These are phyloP conservation scores for Halisarca cf. caerulea DNA, from an alignment of 37 sponge, comb jelly and placozoan genomes.

Conservation along the genomic window DNA sequence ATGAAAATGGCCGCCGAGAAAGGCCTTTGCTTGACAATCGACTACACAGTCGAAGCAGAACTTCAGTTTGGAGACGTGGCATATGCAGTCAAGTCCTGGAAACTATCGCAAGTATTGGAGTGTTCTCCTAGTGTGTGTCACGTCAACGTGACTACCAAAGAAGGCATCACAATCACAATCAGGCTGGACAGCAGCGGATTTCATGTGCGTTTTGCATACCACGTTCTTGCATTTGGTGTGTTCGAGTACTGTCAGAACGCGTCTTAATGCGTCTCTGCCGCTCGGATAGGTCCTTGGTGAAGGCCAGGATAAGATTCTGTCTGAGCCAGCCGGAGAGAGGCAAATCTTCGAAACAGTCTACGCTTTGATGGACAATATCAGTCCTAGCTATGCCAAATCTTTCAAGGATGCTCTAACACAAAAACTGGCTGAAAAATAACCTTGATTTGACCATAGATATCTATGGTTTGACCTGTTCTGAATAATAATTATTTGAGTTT, in stretches of 20 bases:
- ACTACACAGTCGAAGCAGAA: neutral
- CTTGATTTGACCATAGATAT: no score
- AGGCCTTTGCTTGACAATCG: no score
- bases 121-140: neutral
- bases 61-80: neutral
- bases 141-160: neutral
- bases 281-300: neutral
- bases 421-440: slow-evolving; percentile 1
- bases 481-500: no score
- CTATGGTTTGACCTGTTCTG: no score
- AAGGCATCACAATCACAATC: neutral
- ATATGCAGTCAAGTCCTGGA: neutral
- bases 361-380: slow-evolving; percentile 47
- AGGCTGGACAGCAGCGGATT: neutral
- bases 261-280: neutral
- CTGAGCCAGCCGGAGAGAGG: neutral
- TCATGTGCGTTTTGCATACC: neutral
- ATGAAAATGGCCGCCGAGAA: no score
- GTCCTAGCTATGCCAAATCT: slow-evolving; percentile 34
- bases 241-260: neutral
- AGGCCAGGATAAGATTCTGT: neutral
- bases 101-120: neutral
- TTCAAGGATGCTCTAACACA: slow-evolving; percentile 28
- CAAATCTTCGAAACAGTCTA: slow-evolving; percentile 57
- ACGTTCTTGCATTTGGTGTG: neutral